Evolutionary conservation across 1,140 invertebrate genomes (phyloP).

Genomic region (Caenorhabditis brenneri): DNA sequence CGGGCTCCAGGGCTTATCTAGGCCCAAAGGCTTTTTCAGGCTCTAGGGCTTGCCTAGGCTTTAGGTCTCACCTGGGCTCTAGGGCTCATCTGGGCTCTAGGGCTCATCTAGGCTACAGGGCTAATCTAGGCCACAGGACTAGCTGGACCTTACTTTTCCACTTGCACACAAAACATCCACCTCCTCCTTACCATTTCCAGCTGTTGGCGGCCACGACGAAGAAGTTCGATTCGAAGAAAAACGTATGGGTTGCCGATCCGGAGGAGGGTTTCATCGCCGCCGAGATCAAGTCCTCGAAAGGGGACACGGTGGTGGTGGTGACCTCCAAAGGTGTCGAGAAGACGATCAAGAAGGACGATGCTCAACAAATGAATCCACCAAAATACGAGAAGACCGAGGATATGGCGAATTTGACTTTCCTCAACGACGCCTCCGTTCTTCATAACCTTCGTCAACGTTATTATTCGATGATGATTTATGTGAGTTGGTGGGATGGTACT

Average conservation of each 20-base stretch:
- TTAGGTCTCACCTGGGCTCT: too few species aligned
- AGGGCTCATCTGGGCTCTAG: too few species aligned
- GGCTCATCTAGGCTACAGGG: too few species aligned
- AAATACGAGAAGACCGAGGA: slow-evolving; percentile 98
- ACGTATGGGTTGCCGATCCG: slow-evolving; percentile 58
- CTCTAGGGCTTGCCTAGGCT: too few species aligned
- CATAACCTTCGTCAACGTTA: slow-evolving; percentile 85
- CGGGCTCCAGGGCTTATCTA: too few species aligned
- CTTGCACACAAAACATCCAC: background rate
- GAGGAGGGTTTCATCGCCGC: slow-evolving; percentile 81
- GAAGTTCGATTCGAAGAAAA: slow-evolving; percentile 63
- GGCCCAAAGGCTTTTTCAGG: too few species aligned
- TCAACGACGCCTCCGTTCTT: slow-evolving; percentile 98
- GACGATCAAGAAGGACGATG: slow-evolving; percentile 85
- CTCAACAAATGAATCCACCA: slow-evolving; percentile 92
- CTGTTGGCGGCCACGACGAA: slow-evolving; percentile 58
- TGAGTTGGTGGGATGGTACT: slow-evolving; percentile 10
- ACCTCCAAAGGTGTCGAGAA: slow-evolving; percentile 63
- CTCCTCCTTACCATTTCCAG: slow-evolving; percentile 47
- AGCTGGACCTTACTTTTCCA: background rate
- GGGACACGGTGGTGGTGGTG: slow-evolving; percentile 88
- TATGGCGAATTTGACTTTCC: slow-evolving; percentile 99
- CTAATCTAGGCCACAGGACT: too few species aligned
- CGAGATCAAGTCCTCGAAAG: slow-evolving; percentile 97
- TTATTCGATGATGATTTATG: slow-evolving; percentile 70